These are phyloP conservation scores for Ditylenchus dipsaci DNA, from an alignment of 1,140 invertebrate genomes.

Conservation along the genomic window DNA sequence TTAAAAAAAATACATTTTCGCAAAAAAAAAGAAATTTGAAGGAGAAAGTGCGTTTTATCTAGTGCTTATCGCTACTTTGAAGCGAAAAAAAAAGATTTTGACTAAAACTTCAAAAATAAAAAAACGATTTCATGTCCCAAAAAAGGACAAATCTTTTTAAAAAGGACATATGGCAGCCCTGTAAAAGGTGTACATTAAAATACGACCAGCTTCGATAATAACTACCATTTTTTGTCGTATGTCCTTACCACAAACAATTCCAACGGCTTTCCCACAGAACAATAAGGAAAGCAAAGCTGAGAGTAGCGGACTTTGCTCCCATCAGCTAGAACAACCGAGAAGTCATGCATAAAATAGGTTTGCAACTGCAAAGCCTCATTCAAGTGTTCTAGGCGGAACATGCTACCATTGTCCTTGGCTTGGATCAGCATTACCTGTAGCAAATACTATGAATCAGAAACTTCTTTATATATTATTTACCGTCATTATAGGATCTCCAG, in stretches of 20 bases:
- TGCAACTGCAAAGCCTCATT: conserved; percentile 36
- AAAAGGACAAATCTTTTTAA: too few relatives aligned
- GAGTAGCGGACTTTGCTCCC: background rate
- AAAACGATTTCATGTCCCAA: too few relatives aligned
- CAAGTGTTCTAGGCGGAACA: conserved; percentile 38
- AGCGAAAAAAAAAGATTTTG: too few relatives aligned
- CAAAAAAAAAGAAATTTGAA: too few relatives aligned
- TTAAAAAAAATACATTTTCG: too few relatives aligned
- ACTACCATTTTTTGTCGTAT: background rate
- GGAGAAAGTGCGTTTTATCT: too few relatives aligned
- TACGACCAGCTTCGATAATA: background rate
- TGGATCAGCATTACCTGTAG: conserved; percentile 13
- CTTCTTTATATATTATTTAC: background rate
- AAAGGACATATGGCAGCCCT: too few relatives aligned
- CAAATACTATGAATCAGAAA: too few relatives aligned
- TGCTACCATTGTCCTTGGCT: conserved; percentile 37
- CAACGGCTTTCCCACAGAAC: background rate
- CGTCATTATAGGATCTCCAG: conserved; percentile 37
- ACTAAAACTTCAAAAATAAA: too few relatives aligned
- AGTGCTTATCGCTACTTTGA: too few relatives aligned
- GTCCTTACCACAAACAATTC: background rate
- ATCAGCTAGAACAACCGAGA: conserved; percentile 3
- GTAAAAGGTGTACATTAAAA: background rate
- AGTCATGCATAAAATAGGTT: conserved; percentile 16
- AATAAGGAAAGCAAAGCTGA: conserved; percentile 3